A percentile compares a stretch with the other conserved stretches of the same genome.
Conservation (phyloP, 2,888 invertebrate species). For the Drosophila leonis region DNA sequence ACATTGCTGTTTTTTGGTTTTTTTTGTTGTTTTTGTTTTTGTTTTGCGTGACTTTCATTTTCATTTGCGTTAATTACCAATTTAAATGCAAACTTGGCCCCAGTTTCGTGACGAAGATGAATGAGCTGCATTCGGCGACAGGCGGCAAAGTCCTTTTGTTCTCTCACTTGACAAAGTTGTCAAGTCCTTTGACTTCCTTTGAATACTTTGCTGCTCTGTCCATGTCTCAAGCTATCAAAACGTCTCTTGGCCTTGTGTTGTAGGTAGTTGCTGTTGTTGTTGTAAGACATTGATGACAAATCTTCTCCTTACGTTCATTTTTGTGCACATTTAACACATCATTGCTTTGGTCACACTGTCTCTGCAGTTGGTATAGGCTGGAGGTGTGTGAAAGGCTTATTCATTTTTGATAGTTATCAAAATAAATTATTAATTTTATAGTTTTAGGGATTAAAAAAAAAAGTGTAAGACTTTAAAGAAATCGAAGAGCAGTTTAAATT, state of each 20-base stretch:
- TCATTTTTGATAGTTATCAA: background rate
- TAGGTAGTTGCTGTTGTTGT: conserved; percentile 20
- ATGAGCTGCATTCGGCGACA: conserved; percentile 52
- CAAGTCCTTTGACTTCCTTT: conserved; percentile 47
- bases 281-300: conserved; percentile 34
- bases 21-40: conserved; percentile 24
- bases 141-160: conserved; percentile 59
- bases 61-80: conserved; percentile 79
- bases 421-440: no score
- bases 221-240: conserved; percentile 12
- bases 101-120: conserved; percentile 72
- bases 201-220: conserved; percentile 22
- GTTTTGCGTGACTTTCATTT: conserved; percentile 54
- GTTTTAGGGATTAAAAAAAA: background rate
- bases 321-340: conserved; percentile 18
- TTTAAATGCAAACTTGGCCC: conserved; percentile 80
- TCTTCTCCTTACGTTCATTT: conserved; percentile 13
- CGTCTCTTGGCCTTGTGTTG: conserved; percentile 24
- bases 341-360: conserved; percentile 2
- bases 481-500: background rate
- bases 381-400: background rate
- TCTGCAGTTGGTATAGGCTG: conserved; percentile 5
- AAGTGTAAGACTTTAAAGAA: no score
- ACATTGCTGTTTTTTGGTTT: conserved; percentile 34
- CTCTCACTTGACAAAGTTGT: conserved; percentile 56